phyloP scores from a whole-genome alignment of 2,797 vertebrate species.

The Menidia menidia region DNA sequence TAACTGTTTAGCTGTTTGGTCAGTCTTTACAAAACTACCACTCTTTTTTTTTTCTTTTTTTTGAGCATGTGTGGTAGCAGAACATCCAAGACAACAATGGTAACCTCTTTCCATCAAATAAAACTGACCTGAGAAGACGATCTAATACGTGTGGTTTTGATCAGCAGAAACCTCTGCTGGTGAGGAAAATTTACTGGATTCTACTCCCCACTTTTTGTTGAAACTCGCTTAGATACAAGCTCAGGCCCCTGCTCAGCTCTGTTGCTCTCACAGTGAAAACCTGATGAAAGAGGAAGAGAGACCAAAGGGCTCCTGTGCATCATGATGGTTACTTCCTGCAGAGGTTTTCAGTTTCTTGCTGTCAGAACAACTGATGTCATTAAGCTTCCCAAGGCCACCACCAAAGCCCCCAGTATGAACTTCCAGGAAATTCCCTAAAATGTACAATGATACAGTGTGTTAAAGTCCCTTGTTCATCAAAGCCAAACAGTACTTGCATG shows the following conservation, averaged over 20 bases:
- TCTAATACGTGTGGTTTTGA: slow-evolving; percentile 20
- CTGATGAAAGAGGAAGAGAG: slow-evolving; percentile 34
- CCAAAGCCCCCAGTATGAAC: slow-evolving; percentile 82
- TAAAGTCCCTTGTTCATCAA: not conserved
- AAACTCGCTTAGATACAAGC: slow-evolving; percentile 15
- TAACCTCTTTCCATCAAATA: slow-evolving; percentile 45
- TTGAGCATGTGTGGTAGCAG: not conserved
- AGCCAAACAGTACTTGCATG: not conserved
- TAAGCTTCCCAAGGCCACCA: slow-evolving; percentile 83
- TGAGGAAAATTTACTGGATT: slow-evolving; percentile 3
- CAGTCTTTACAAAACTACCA: slow-evolving; percentile 24
- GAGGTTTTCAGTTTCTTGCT: slow-evolving; percentile 77
- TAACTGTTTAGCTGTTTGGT: not conserved
- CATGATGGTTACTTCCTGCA: slow-evolving; percentile 9
- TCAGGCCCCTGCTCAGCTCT: slow-evolving; percentile 6
- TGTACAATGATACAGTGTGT: slow-evolving; percentile 27
- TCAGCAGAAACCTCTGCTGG: slow-evolving; percentile 15
- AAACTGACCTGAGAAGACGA: slow-evolving; percentile 33
- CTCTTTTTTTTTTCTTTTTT: not conserved
- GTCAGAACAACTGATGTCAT: slow-evolving; percentile 81
- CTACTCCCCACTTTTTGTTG: slow-evolving; percentile 6
- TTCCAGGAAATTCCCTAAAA: slow-evolving; percentile 84
- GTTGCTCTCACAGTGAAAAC: slow-evolving; percentile 32
- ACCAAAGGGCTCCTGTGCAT: slow-evolving; percentile 1
- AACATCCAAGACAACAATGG: slow-evolving; percentile 19